These are phyloP conservation scores for Calycopis cecrops DNA, from an alignment of 1,140 invertebrate species.

Conservation along the genomic window DNA sequence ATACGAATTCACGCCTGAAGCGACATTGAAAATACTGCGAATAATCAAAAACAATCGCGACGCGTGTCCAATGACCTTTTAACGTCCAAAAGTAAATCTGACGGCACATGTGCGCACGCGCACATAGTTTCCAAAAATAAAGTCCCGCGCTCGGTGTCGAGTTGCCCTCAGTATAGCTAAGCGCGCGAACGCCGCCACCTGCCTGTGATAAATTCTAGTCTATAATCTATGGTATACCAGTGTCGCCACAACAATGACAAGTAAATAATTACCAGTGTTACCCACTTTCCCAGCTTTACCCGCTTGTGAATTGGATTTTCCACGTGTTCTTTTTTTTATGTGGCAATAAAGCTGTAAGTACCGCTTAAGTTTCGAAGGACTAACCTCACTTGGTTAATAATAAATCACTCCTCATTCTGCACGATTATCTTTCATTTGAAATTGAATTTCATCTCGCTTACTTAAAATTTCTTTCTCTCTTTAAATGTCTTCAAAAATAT, in stretches of 20 bases:
- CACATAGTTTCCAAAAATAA: slow-evolving; percentile 53
- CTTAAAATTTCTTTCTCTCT: no score
- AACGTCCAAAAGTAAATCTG: slow-evolving; percentile 60
- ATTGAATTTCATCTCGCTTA: no score
- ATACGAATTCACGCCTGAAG: slow-evolving; percentile 4
- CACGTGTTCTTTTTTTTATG: slow-evolving; percentile 47
- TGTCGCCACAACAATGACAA: slow-evolving; percentile 48
- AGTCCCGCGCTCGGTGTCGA: slow-evolving; percentile 47
- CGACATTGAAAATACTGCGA: slow-evolving; percentile 30
- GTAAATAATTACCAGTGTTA: slow-evolving; percentile 44
- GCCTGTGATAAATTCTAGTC: slow-evolving; percentile 49
- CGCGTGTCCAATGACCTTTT: slow-evolving; percentile 68
- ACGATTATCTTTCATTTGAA: no score
- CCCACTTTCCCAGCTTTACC: slow-evolving; percentile 21
- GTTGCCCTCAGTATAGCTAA: slow-evolving; percentile 53
- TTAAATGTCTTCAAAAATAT: no score
- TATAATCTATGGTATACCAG: slow-evolving; percentile 18
- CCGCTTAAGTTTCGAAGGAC: slow-evolving; percentile 26
- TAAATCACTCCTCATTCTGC: no score
- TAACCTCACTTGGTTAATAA: background rate
- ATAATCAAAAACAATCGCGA: slow-evolving; percentile 41
- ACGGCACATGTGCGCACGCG: slow-evolving; percentile 42
- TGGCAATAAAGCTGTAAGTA: slow-evolving; percentile 55
- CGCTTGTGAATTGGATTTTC: slow-evolving; percentile 54
- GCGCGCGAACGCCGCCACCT: slow-evolving; percentile 23